These are phyloP conservation scores for Sphecodes monilicornis DNA, from an alignment of 2,888 invertebrate genomes.

Conservation along the genomic window DNA sequence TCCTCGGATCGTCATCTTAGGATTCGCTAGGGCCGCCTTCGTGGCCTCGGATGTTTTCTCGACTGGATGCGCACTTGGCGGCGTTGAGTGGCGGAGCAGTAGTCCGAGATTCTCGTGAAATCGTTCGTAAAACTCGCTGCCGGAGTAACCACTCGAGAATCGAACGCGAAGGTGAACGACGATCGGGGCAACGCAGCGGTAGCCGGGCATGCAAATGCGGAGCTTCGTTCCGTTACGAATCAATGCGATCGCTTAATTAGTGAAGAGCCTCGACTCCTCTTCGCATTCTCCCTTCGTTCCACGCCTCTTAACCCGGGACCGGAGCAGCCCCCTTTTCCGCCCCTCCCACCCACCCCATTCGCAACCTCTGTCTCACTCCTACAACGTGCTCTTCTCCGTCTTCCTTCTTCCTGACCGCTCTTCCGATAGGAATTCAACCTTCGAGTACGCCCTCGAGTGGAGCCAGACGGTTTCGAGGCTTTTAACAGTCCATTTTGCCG, in stretches of 20 bases:
- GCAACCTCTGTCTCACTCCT: not conserved
- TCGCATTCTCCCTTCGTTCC: constrained; percentile 48
- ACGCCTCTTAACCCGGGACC: constrained; percentile 42
- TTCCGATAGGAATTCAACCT: constrained; percentile 62
- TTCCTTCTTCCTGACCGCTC: constrained; percentile 47
- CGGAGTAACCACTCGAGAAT: constrained; percentile 58
- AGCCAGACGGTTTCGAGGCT: constrained; percentile 66
- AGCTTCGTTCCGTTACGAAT: constrained; percentile 68
- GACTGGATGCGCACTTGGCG: constrained; percentile 20
- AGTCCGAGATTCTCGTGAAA: constrained; percentile 60
- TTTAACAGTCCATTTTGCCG: constrained; percentile 71
- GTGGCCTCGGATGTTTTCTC: not conserved
- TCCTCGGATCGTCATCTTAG: not conserved
- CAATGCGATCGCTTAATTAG: constrained; percentile 75
- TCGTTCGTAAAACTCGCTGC: constrained; percentile 53
- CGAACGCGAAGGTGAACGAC: constrained; percentile 59
- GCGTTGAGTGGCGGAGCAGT: constrained; percentile 31
- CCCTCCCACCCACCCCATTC: not conserved
- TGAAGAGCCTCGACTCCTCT: constrained; percentile 60
- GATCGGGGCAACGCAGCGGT: constrained; percentile 49
- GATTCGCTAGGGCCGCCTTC: not conserved
- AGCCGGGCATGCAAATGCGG: constrained; percentile 68
- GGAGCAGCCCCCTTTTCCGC: not conserved
- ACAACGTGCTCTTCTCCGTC: constrained; percentile 30
- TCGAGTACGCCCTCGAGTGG: constrained; percentile 56